Evolutionary conservation across 2,113 vertebrate genomes (phyloP), one percentile per base, ranked within the genome.

Genomic region (Onychorhynchus coronatus): DNA sequence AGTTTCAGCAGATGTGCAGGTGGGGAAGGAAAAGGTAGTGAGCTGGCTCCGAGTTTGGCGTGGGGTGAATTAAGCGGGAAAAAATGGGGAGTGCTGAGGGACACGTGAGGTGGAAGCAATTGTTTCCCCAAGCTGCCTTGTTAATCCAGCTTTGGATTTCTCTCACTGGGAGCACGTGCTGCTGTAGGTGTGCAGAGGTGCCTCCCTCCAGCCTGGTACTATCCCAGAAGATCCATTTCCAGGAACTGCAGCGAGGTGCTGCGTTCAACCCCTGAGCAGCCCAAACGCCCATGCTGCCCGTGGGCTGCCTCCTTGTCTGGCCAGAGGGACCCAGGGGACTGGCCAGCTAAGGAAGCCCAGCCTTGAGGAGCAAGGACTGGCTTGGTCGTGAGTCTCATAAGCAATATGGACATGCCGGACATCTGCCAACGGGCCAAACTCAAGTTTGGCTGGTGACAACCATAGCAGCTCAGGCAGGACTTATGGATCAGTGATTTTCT

Each of bases 131-230:
- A 4, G 30, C 27, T 42, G 56, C 62, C 25, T 71, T 30, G 39
- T 37, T 39, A 61, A 3, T 61, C 41, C 19, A 17, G 39, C 33
- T 47, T 61, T 15, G 66, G 18, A 27, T 11, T 55, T 90, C 19
- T 28, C 31, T 42, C 58, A 20, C 37, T 2, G 0, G 55, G 28
- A 70, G 30, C 35, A 8, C 9, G 5, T 0, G 0, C 44, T 82
- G 35, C 71, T 62, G 41, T 37, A 63, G 11, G 53, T 19, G 42
- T 19, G 22, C 28, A 41, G 49, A 31, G 1, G 3, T 23, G 24
- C 61, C 28, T 77, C 46, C n/a, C 21, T 61, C 46, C 65, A 72
- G 16, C n/a, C 37, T 50, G 22, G 35, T 28, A 4, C 41, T 21
- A 4, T 56, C 53, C 73, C 47, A 22, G 47, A n/a, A 67, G 31